phyloP scores from a whole-genome alignment of 1,140 invertebrate species.

The Aradophagus sp. region DNA sequence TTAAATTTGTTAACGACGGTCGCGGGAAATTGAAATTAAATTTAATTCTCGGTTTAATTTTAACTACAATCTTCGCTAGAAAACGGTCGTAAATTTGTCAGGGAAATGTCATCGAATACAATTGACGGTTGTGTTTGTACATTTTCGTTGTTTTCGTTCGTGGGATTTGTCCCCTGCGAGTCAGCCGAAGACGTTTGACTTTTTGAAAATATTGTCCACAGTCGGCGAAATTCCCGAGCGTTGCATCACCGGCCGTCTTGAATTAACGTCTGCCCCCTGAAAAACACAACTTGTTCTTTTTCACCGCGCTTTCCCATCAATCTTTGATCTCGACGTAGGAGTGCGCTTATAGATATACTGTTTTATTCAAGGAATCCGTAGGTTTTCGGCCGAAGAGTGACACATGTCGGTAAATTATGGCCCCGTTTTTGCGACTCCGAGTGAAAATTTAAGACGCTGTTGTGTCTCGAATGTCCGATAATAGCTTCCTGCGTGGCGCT shows the following conservation, averaged over 20 bases:
- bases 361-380: conserved; percentile 61
- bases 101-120: too few relatives aligned
- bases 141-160: too few relatives aligned
- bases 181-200: conserved; percentile 3
- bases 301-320: conserved; percentile 46
- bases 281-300: conserved; percentile 42
- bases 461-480: conserved; percentile 57
- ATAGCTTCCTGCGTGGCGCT: conserved; percentile 49
- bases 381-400: conserved; percentile 57
- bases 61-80: too few relatives aligned
- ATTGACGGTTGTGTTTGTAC: too few relatives aligned
- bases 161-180: too few relatives aligned
- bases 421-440: conserved; percentile 49
- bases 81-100: too few relatives aligned
- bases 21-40: too few relatives aligned
- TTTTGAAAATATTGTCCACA: conserved; percentile 8
- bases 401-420: conserved; percentile 58
- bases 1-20: too few relatives aligned
- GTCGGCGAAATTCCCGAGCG: conserved; percentile 5
- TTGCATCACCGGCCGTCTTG: conserved; percentile 23
- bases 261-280: conserved; percentile 25
- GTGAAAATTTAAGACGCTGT: conserved; percentile 55
- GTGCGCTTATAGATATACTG: conserved; percentile 59
- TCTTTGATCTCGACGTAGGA: conserved; percentile 59
- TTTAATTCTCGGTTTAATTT: too few relatives aligned